A percentile compares a stretch with the other conserved stretches of the same genome.
Conservation (phyloP, 2,797 vertebrate genomes). For the Coregonus sp. region DNA sequence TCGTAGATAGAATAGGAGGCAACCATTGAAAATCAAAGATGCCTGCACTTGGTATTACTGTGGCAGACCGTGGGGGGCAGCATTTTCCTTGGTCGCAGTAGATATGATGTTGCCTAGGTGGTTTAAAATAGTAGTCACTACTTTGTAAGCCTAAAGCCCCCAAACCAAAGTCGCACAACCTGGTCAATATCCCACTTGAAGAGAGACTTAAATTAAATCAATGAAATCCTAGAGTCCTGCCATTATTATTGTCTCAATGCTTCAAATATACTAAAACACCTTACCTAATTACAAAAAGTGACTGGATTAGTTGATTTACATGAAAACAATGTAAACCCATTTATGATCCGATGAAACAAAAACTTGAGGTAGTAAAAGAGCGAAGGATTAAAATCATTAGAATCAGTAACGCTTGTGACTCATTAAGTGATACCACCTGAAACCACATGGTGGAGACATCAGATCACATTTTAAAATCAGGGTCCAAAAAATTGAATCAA, state of each 20-base stretch:
- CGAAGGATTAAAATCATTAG: not conserved
- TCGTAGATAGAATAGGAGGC: not conserved
- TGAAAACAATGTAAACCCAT: not conserved
- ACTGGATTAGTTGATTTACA: not conserved
- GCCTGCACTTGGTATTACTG: not conserved
- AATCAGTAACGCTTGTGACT: not conserved
- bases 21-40: not conserved
- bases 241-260: not conserved
- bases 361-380: not conserved
- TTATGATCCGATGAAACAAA: not conserved
- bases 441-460: constrained; percentile 32
- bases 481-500: not conserved
- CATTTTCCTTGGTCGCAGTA: not conserved
- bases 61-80: not conserved
- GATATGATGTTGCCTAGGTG: not conserved
- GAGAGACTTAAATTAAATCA: not conserved
- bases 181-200: not conserved
- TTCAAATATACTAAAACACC: not conserved
- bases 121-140: not conserved
- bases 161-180: not conserved
- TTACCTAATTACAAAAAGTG: not conserved
- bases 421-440: not conserved
- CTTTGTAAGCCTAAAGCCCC: not conserved
- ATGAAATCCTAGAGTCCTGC: not conserved
- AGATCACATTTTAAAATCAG: not conserved